Evolutionary conservation across 1,140 invertebrate species (phyloP).

Genomic region (Melitaea cinxia): DNA sequence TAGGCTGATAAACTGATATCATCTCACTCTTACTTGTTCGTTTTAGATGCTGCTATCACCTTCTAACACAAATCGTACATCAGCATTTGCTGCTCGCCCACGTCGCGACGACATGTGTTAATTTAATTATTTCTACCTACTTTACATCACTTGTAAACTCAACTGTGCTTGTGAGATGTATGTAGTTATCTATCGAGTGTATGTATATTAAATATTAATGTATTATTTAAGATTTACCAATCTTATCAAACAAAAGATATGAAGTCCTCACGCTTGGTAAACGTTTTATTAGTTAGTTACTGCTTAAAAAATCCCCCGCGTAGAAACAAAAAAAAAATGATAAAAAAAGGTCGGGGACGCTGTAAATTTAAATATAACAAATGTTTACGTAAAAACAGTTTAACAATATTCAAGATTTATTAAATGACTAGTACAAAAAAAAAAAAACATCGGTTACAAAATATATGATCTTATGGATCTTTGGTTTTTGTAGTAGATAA

Average conservation of each 20-base stretch:
- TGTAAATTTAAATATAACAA: background rate
- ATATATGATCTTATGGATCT: too few relatives aligned
- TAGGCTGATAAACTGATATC: conserved; percentile 49
- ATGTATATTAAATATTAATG: too few relatives aligned
- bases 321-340: conserved; percentile 12
- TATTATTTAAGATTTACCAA: conserved; percentile 2
- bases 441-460: too few relatives aligned
- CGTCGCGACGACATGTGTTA: conserved; percentile 63
- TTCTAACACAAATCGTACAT: conserved; percentile 48
- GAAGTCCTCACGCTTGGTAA: background rate
- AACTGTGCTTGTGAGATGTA: conserved; percentile 28
- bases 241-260: background rate
- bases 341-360: background rate
- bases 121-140: conserved; percentile 60
- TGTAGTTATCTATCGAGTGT: conserved; percentile 18
- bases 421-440: background rate
- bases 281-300: background rate
- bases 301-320: conserved; percentile 27
- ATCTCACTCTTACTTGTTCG: conserved; percentile 53
- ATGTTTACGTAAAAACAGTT: background rate
- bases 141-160: conserved; percentile 37
- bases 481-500: too few relatives aligned
- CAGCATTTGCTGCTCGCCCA: conserved; percentile 49
- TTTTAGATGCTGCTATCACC: conserved; percentile 51
- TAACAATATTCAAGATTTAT: background rate